Evolutionary conservation across 2,888 invertebrate species (phyloP), one percentile per base, ranked within the genome.

Genomic region (Sylvicola fuscatus): DNA sequence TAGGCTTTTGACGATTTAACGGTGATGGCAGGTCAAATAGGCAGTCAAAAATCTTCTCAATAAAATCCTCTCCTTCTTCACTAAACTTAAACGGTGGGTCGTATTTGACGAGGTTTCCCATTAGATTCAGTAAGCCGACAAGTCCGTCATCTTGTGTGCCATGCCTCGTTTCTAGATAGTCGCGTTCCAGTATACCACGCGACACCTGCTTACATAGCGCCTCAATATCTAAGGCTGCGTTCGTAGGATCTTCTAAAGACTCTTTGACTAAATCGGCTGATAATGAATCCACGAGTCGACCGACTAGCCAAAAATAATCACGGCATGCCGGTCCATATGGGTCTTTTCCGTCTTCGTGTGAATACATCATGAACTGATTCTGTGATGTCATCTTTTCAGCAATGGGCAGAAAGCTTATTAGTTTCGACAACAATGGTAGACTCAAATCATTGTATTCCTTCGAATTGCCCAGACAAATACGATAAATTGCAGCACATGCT

Each of bases 261-360:
- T 66, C 67, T 54, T 77, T 77, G 17, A 84, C 70, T 46, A 78
- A 69, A 40, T 83, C 83, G 38, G 77, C 76, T 0, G 82, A 79
- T 17, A 87, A 52, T 2, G 82, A 82, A 48, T 92, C 92, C 1
- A 92, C 80, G 13, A 92, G 65, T 26, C 89, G 68, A 43, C 89
- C 84, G 11, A 89, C 68, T 3, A 92, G 64, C 89, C 90, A 90
- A 56, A 92, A 92, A 56, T 89, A 93, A 53, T 93, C 92, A 6
- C 89, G 64, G 51, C 90, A 92, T 2, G 90, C 90, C 1, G 90
- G 89, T 0, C 90, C 92, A 51, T 87, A 90, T 0, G 89, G 86
- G 50, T 90, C 90, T 51, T 92, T 87, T n/a, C 83, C 83, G 52
- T 81, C 80, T 46, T 80, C 78, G 0, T 68, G 52, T 21, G 66